Conservation (phyloP, 1,140 invertebrate genomes). For the Leptopilina boulardi region DNA sequence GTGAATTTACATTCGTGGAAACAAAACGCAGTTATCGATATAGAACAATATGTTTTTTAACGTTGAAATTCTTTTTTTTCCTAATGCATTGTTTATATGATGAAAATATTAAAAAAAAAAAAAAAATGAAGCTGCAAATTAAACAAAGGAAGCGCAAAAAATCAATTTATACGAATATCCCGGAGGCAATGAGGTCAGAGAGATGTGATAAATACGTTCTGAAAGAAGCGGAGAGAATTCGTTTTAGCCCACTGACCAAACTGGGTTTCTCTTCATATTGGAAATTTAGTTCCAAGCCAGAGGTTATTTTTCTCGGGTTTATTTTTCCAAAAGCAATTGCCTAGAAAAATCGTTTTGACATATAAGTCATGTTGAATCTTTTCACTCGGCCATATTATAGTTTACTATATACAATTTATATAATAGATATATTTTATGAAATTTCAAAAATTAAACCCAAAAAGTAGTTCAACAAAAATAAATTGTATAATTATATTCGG, state of each 20-base stretch:
- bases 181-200: background rate
- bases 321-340: background rate
- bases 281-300: background rate
- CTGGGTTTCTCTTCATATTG: background rate
- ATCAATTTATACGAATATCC: background rate
- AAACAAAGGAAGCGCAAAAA: constrained; percentile 7
- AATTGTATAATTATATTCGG: too few relatives aligned
- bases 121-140: background rate
- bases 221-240: background rate
- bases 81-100: background rate
- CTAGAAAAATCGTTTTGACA: background rate
- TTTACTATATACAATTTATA: too few relatives aligned
- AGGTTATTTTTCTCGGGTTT: background rate
- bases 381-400: too few relatives aligned
- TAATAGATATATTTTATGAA: too few relatives aligned
- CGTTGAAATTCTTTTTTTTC: background rate
- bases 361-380: background rate
- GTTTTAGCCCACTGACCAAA: background rate
- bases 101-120: background rate
- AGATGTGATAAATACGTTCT: background rate
- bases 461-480: too few relatives aligned
- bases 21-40: background rate
- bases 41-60: constrained; percentile 1
- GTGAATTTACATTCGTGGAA: background rate
- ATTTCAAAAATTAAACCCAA: too few relatives aligned